Conservation (phyloP, 2,797 vertebrate genomes). For the Parambassis ranga region DNA sequence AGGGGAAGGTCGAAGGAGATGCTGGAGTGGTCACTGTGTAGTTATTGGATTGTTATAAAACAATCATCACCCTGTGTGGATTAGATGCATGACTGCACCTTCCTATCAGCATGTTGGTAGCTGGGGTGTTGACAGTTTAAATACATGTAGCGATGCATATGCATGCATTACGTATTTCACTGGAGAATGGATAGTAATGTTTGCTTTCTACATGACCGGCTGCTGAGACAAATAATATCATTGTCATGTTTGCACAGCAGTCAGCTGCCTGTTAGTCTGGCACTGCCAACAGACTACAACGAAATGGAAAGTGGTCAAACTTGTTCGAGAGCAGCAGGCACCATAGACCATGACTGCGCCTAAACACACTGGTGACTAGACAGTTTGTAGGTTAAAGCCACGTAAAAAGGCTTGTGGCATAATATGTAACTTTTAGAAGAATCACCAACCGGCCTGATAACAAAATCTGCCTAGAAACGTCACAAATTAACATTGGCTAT, state of each 20-base stretch:
- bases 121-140: not conserved
- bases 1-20: not conserved
- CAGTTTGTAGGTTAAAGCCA: no score
- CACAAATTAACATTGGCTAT: no score
- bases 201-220: not conserved
- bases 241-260: not conserved
- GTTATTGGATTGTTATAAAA: not conserved
- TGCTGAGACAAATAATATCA: not conserved
- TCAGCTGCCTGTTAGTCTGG: not conserved
- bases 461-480: not conserved
- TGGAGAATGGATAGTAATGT: not conserved
- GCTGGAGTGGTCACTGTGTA: not conserved
- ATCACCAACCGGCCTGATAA: not conserved
- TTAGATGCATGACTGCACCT: not conserved
- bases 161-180: not conserved
- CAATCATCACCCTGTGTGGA: not conserved
- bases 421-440: no score
- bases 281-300: not conserved
- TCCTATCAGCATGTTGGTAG: not conserved
- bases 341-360: no score
- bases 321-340: no score
- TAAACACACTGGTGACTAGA: no score
- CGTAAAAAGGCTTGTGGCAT: no score
- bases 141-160: not conserved
- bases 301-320: no score